Base-by-base conservation (phyloP, 2,888 invertebrate species). In the Anthophora plumipes region DNA sequence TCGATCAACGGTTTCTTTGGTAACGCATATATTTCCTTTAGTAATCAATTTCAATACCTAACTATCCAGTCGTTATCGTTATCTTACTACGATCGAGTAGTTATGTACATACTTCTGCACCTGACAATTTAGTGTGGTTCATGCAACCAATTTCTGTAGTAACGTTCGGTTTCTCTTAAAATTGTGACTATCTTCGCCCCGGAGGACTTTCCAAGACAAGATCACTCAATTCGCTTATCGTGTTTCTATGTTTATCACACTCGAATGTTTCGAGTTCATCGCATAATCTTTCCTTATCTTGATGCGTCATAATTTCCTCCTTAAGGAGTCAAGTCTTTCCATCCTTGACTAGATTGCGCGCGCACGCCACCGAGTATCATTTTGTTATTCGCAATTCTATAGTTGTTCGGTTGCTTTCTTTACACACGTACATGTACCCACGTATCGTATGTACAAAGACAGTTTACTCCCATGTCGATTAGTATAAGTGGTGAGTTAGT, bases 401-500 rank as follows among this genome's bases (percentile, higher is more conserved):
- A 5, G 25, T 39, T 43, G 41, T 37, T 43, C 22, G 31, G n/a
- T 41, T 11, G 50, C 20, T 11, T 54, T 52, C 17, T 22, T 66
- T 37, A 66, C 39, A 11, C 22, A 39, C 39, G 64, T 11, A 57
- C 70, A 48, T 66, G 48, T 46, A 37, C 57, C 12, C 17, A 43
- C 37, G 31, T 4, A 31, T 31, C 31, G 31, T 31, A 31, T 31
- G 31, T 31, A 31, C 31, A 31, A 31, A 57, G 22, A 20, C 25
- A 55, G 41, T 71, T 68, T 46, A 46, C 25, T 67, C 46, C 52
- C n/a, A 37, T 31, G 60, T 66, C 60, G 75, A 82, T 83, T 63
- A 66, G 75, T 41, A 12, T 77, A 82, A 85, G 77, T 68, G 77
- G 73, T 76, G 31, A 31, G 88, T 90, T 90, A 90, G 86, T 86